These are phyloP conservation scores for Megaleporinus macrocephalus DNA, from an alignment of 2,113 vertebrate species.

Conservation along the genomic window DNA sequence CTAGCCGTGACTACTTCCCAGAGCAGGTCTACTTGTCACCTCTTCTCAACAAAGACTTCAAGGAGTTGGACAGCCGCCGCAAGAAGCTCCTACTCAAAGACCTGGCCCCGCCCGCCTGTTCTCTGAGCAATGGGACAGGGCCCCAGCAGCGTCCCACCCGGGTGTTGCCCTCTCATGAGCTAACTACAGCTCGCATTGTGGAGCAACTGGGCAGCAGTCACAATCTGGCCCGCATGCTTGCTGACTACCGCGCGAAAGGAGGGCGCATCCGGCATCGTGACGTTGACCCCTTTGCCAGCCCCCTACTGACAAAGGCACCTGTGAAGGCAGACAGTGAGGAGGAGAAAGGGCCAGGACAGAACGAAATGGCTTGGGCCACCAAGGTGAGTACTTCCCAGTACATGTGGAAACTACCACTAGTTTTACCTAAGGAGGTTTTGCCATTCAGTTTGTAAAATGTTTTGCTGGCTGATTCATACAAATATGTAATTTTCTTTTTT, in stretches of 20 bases:
- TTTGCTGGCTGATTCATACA: no score
- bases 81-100: conserved; percentile 93
- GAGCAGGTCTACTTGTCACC: conserved; percentile 95
- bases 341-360: conserved; percentile 79
- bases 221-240: conserved; percentile 88
- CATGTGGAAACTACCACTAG: no score
- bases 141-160: conserved; percentile 73
- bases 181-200: conserved; percentile 87
- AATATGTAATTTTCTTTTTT: no score
- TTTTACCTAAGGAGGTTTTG: no score
- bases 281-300: conserved; percentile 79
- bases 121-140: conserved; percentile 76
- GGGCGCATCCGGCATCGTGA: conserved; percentile 88
- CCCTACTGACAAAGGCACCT: conserved; percentile 65
- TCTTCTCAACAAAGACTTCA: conserved; percentile 92
- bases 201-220: conserved; percentile 85
- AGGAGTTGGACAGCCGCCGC: conserved; percentile 87
- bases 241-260: conserved; percentile 92
- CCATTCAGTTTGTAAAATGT: neutral
- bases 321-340: conserved; percentile 84
- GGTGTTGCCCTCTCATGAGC: conserved; percentile 86
- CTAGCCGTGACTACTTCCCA: conserved; percentile 93
- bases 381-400: conserved; percentile 78
- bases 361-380: conserved; percentile 82
- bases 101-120: conserved; percentile 73